Percentiles rank a stretch among this genome's conserved stretches.
Evolutionary conservation across 2,888 invertebrate species (phyloP).

Genomic region (Syrista parreyssii): DNA sequence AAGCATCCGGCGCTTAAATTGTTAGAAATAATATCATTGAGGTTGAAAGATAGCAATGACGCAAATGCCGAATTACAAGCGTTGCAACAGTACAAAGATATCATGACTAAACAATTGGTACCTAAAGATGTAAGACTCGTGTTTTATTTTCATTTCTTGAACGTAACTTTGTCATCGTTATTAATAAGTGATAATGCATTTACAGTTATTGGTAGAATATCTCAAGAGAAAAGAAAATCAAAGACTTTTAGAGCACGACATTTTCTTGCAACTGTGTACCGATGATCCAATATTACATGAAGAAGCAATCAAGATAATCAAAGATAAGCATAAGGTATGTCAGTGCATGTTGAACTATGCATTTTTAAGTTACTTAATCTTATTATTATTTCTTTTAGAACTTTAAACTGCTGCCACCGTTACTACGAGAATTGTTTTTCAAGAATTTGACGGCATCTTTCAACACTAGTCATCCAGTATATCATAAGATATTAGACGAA

Average conservation of each 20-base stretch:
- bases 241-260: slow-evolving; percentile 43
- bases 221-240: slow-evolving; percentile 35
- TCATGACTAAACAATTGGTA: slow-evolving; percentile 41
- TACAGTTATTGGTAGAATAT: slow-evolving; percentile 48
- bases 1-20: slow-evolving; percentile 46
- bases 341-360: background rate
- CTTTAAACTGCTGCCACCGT: slow-evolving; percentile 40
- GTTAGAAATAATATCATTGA: slow-evolving; percentile 36
- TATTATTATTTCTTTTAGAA: slow-evolving; percentile 36
- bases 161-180: slow-evolving; percentile 11
- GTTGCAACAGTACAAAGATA: slow-evolving; percentile 52
- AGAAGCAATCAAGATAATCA: slow-evolving; percentile 52
- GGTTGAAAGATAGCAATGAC: slow-evolving; percentile 35
- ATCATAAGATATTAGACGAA: slow-evolving; percentile 53
- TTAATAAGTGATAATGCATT: slow-evolving; percentile 13
- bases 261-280: slow-evolving; percentile 51
- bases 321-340: slow-evolving; percentile 48
- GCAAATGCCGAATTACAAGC: slow-evolving; percentile 35
- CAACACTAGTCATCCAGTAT: slow-evolving; percentile 53
- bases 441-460: slow-evolving; percentile 56
- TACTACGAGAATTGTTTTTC: slow-evolving; percentile 57
- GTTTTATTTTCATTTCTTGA: slow-evolving; percentile 6
- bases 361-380: background rate
- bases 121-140: slow-evolving; percentile 40
- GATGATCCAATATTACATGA: slow-evolving; percentile 43